Evolutionary conservation across 2,113 vertebrate species (phyloP).

Genomic region (Apus apus): DNA sequence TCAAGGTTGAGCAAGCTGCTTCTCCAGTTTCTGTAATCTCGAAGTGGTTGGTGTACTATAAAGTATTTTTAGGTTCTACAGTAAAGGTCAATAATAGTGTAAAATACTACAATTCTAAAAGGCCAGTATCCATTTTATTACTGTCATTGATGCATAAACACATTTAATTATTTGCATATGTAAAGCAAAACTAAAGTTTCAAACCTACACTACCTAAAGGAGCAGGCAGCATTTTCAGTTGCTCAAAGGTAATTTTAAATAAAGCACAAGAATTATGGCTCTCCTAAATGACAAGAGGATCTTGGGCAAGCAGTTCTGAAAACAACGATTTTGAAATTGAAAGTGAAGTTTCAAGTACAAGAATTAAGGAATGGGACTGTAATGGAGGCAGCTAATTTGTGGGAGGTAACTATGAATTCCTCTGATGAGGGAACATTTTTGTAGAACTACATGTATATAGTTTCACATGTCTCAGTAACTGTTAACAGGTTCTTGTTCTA

Average conservation of each 20-base stretch:
- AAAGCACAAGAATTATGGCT: neutral
- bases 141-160: neutral
- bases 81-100: neutral
- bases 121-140: neutral
- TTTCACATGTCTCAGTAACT: neutral
- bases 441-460: neutral
- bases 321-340: neutral
- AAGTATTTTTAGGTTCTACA: neutral
- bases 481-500: neutral
- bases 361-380: neutral
- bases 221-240: neutral
- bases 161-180: neutral
- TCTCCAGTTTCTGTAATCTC: neutral
- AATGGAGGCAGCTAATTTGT: neutral
- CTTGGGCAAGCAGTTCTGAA: neutral
- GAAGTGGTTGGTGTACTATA: neutral
- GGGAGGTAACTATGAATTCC: neutral
- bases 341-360: neutral
- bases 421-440: neutral
- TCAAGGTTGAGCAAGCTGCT: neutral
- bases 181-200: neutral
- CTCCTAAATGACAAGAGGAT: neutral
- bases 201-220: neutral
- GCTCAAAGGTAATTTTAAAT: neutral
- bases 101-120: neutral